A percentile compares a stretch with the other conserved stretches of the same genome.
Evolutionary conservation across 2,888 invertebrate species (phyloP).

Genomic region (Netelia fuscicornis): DNA sequence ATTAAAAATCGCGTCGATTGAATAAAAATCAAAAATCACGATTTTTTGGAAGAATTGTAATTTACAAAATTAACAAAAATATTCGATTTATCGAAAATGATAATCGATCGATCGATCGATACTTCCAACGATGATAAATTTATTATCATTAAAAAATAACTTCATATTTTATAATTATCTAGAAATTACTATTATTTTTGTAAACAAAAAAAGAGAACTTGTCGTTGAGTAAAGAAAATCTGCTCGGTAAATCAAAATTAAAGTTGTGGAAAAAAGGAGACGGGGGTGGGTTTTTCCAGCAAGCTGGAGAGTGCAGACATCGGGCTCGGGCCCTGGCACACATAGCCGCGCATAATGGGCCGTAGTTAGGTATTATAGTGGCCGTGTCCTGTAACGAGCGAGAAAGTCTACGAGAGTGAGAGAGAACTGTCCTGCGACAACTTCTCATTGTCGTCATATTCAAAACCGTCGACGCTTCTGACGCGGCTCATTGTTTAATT

Average conservation of each 20-base stretch:
- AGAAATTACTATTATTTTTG: not conserved
- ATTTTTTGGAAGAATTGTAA: no score
- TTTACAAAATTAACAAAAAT: no score
- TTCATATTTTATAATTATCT: not conserved
- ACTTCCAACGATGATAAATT: not conserved
- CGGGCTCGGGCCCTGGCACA: not conserved
- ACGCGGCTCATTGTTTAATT: constrained; percentile 72
- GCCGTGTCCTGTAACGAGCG: constrained; percentile 26
- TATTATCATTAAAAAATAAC: not conserved
- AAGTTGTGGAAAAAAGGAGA: not conserved
- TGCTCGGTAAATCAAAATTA: not conserved
- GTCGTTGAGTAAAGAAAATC: not conserved
- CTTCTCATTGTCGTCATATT: constrained; percentile 82
- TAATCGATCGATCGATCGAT: no score
- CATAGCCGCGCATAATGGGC: constrained; percentile 27
- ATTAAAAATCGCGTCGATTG: not conserved
- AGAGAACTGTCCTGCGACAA: constrained; percentile 75
- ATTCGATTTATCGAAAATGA: no score
- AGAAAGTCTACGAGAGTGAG: constrained; percentile 7
- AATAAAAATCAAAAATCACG: no score
- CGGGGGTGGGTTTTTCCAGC: not conserved
- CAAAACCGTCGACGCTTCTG: constrained; percentile 71
- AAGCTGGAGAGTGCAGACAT: constrained; percentile 22
- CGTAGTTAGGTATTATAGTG: constrained; percentile 35
- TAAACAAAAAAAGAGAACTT: not conserved